Base-by-base conservation (phyloP, 2,888 invertebrate genomes). In the Caenorhabditis afra region DNA sequence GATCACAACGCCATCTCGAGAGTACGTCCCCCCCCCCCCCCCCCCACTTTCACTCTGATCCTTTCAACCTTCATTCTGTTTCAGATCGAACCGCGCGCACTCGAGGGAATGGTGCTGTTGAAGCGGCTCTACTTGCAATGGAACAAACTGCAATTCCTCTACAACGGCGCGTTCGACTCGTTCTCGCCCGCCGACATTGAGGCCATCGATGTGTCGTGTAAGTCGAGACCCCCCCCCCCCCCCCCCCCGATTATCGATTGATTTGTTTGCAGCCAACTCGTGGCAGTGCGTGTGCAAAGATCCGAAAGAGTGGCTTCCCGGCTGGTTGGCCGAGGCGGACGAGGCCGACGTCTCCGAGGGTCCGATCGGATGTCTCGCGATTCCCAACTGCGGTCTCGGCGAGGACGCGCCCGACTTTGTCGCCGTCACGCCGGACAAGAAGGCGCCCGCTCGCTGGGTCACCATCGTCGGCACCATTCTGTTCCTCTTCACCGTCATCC, bases 231-330 rank as follows among this genome's bases (percentile, higher is more conserved):
- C 11, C 41, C 14, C 3, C 41, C 3, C 11, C 11, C 16, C 39
- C 22, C 3, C 3, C 12, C n/a, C 53, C 7, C 14, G 22, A 39
- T 41, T 14, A 39, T 49, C 12, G 41, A 29, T 23, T 16, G 14
- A 37, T 47, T 18, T 20, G 58, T 44, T 76, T 87, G 52, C 80
- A 88, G 87, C 76, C 50, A 90, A 90, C 67, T 65, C 73, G 16
- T 89, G 88, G 87, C 79, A 85, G 47, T 89, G 89, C 79, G 79
- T 87, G 29, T 89, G 89, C 73, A 86, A 82, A 18, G 81, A 82
- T 45, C 49, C 75, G 16, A 44, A 52, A 16, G 87, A 87, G 73
- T 89, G 89, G 90, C 81, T 90, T 37, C 86, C 85, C 37, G 64
- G 81, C 12, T 90, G 89, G 89, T 59, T 90, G 14, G 59, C 70